phyloP scores from a whole-genome alignment of 2,113 vertebrate species.

The Oostethus manadensis region DNA sequence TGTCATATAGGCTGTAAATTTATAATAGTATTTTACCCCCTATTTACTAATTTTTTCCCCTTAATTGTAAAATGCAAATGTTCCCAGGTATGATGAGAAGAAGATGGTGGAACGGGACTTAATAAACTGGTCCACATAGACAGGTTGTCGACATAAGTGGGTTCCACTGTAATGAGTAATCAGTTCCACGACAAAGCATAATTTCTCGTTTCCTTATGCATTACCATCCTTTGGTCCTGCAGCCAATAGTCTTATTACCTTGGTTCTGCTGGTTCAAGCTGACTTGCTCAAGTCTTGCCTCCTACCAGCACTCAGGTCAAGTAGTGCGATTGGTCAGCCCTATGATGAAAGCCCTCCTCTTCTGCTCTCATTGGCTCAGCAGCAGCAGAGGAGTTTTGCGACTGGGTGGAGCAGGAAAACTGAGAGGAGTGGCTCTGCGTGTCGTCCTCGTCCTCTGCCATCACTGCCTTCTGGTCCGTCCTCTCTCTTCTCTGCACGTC shows the following conservation, averaged over 20 bases:
- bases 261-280: conserved; percentile 11
- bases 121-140: no score
- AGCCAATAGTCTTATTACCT: not conserved
- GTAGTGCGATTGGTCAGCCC: conserved; percentile 50
- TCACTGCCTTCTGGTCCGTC: conserved; percentile 24
- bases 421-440: conserved; percentile 66
- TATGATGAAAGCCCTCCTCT: conserved; percentile 41
- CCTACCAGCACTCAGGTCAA: conserved; percentile 62
- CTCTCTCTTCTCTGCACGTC: conserved; percentile 39
- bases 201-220: conserved; percentile 28
- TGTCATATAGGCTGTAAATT: no score
- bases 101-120: no score
- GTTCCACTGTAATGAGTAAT: not conserved
- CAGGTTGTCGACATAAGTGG: no score
- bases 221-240: conserved; percentile 25
- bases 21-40: no score
- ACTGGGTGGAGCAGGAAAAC: conserved; percentile 71
- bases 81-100: no score
- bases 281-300: conserved; percentile 10
- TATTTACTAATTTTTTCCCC: no score
- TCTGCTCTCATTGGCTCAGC: conserved; percentile 51
- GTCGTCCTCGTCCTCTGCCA: conserved; percentile 67
- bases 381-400: conserved; percentile 60
- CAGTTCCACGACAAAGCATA: conserved; percentile 35
- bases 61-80: no score